Conservation (phyloP, 2,888 invertebrate species). For the Physocephala rufipes region DNA sequence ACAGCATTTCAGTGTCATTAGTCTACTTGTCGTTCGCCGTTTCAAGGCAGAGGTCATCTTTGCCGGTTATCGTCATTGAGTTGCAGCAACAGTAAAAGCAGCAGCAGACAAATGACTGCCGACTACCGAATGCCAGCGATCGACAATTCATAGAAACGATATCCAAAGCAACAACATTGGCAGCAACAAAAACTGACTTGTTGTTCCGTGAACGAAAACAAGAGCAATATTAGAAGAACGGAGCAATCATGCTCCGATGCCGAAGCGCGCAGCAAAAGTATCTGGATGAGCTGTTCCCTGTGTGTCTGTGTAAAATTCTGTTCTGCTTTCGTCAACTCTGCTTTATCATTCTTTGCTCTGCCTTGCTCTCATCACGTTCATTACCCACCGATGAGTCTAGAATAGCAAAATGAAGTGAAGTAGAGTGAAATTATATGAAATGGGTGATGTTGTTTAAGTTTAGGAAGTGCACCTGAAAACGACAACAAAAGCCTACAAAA, state of each 20-base stretch:
- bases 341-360: too few species aligned
- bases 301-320: too few species aligned
- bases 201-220: background rate
- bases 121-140: background rate
- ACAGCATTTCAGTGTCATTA: background rate
- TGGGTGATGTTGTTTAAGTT: background rate
- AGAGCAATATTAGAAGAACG: background rate
- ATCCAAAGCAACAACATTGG: slow-evolving; percentile 12
- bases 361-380: background rate
- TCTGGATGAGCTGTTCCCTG: too few species aligned
- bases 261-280: too few species aligned
- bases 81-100: background rate
- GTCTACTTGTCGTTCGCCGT: slow-evolving; percentile 21
- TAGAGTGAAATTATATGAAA: background rate
- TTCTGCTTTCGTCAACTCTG: too few species aligned
- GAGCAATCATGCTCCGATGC: background rate
- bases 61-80: slow-evolving; percentile 28
- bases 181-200: slow-evolving; percentile 19
- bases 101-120: slow-evolving; percentile 13
- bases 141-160: background rate
- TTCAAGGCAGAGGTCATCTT: slow-evolving; percentile 33
- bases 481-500: slow-evolving; percentile 45
- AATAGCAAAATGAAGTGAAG: background rate
- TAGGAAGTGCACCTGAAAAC: slow-evolving; percentile 43
- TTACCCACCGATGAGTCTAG: background rate